A percentile compares a stretch with the other conserved stretches of the same genome.
These are phyloP conservation scores for Acanthornis magna DNA, from an alignment of 2,797 vertebrate genomes.

Conservation along the genomic window DNA sequence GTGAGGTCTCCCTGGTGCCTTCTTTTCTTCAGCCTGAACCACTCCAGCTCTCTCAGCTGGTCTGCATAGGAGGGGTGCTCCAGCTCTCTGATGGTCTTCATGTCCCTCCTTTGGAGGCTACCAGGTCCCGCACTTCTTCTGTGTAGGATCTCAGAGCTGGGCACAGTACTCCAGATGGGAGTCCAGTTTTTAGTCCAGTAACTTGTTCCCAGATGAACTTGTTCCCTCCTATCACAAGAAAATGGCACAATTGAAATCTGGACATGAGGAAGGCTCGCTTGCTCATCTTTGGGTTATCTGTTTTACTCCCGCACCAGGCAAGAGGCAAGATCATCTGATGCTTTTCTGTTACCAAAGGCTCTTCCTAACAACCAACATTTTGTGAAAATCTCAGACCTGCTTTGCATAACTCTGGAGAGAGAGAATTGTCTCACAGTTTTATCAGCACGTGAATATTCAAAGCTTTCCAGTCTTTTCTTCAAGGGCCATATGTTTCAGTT, in stretches of 20 bases:
- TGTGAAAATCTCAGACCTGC: background rate
- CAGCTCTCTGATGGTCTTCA: background rate
- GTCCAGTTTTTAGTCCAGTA: background rate
- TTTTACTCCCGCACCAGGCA: background rate
- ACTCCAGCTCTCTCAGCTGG: background rate
- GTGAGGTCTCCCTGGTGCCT: background rate
- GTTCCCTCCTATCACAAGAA: background rate
- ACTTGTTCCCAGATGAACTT: background rate
- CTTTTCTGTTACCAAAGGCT: background rate
- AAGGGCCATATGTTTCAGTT: background rate
- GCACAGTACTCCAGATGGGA: background rate
- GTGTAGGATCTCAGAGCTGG: background rate
- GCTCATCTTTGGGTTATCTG: background rate
- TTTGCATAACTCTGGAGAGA: background rate
- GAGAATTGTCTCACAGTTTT: background rate
- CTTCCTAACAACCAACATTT: background rate
- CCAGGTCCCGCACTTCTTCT: background rate
- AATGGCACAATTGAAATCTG: background rate
- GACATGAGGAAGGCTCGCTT: background rate
- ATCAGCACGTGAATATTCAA: background rate
- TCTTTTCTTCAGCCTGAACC: background rate
- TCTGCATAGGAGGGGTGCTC: background rate
- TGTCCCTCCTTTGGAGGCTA: background rate
- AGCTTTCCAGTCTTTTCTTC: background rate
- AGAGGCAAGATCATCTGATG: background rate